These are phyloP conservation scores for Sialis fuliginosa DNA, from an alignment of 2,888 invertebrate genomes.

Conservation along the genomic window DNA sequence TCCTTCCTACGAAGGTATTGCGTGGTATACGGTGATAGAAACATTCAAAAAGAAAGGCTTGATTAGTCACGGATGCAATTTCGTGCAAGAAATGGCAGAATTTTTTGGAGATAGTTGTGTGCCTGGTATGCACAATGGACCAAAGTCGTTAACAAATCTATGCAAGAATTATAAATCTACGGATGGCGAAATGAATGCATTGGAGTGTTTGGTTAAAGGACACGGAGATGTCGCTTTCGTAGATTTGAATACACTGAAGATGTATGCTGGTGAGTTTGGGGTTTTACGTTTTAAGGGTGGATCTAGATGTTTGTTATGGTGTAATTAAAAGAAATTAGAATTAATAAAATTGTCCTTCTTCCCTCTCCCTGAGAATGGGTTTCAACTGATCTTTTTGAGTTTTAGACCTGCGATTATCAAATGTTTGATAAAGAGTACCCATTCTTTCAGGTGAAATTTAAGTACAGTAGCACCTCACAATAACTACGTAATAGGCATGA, in stretches of 20 bases:
- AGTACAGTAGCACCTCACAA: too few species aligned
- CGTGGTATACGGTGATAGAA: conserved; percentile 40
- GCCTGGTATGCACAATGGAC: conserved; percentile 23
- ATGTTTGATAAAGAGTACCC: background rate
- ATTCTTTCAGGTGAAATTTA: too few species aligned
- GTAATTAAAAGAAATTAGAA: too few species aligned
- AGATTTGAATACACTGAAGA: conserved; percentile 38
- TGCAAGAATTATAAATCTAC: conserved; percentile 21
- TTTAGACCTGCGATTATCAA: conserved; percentile 6
- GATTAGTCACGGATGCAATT: conserved; percentile 24
- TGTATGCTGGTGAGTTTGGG: conserved; percentile 33
- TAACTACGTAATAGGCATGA: too few species aligned
- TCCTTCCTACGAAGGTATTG: conserved; percentile 58
- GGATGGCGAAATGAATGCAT: conserved; percentile 40
- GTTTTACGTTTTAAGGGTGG: too few species aligned
- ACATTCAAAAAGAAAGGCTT: conserved; percentile 23
- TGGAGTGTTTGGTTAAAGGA: conserved; percentile 46
- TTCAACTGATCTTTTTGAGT: background rate
- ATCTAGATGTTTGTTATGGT: too few species aligned
- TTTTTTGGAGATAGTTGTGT: conserved; percentile 56
- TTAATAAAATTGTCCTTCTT: too few species aligned
- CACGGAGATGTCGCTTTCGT: conserved; percentile 66
- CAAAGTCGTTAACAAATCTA: conserved; percentile 16
- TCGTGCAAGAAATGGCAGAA: conserved; percentile 22
- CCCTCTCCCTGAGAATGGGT: too few species aligned